Evolutionary conservation across 2,113 vertebrate genomes (phyloP).

Genomic region (Pantherophis guttatus): DNA sequence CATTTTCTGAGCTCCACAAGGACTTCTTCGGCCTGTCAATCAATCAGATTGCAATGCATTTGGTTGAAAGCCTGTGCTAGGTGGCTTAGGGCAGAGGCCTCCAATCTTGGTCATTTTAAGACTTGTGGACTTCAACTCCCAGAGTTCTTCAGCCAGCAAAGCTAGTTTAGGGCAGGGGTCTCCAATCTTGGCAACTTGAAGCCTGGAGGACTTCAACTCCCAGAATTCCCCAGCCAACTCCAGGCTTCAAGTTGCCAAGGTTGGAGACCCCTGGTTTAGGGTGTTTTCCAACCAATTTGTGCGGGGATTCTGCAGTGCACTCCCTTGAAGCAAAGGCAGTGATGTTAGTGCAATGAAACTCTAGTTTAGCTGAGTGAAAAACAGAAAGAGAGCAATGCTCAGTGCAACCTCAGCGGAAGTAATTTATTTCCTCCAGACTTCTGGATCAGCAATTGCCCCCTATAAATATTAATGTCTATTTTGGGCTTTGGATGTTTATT

Average conservation of each 20-base stretch:
- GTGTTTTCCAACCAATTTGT: neutral
- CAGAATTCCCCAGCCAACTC: too few species aligned
- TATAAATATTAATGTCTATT: slow-evolving; percentile 16
- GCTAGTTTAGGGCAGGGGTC: too few species aligned
- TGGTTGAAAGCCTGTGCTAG: accelerated
- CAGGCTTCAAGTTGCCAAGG: too few species aligned
- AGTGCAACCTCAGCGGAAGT: neutral
- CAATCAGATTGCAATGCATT: accelerated
- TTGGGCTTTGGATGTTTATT: neutral
- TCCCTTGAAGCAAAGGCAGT: neutral
- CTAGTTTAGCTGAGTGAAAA: neutral
- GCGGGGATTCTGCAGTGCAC: neutral
- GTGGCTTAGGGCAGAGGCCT: neutral
- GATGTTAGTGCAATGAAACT: neutral
- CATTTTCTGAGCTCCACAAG: neutral
- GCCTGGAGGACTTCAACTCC: too few species aligned
- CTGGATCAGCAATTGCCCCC: accelerated
- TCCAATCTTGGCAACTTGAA: too few species aligned
- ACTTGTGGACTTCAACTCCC: too few species aligned
- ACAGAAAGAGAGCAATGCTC: neutral
- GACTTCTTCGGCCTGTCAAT: neutral
- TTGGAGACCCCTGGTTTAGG: neutral
- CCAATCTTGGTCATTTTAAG: too few species aligned
- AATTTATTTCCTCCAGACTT: neutral
- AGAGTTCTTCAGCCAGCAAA: too few species aligned